Evolutionary conservation across 2,797 vertebrate genomes (phyloP).

Genomic region (Typhlichthys subterraneus): DNA sequence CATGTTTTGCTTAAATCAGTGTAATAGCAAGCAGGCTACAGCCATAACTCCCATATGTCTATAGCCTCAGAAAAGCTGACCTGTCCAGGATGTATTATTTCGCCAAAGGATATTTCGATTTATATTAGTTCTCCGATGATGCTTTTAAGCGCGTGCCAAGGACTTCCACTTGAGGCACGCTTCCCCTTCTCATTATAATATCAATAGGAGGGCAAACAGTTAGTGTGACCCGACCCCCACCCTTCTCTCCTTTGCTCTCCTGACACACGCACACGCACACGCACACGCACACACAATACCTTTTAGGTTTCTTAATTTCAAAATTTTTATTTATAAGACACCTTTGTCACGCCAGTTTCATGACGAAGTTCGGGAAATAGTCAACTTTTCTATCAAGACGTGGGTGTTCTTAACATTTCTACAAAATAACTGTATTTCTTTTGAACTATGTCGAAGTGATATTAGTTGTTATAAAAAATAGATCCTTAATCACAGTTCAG

Average conservation of each 20-base stretch:
- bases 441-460: too few species aligned
- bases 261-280: not conserved
- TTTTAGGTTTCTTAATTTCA: not conserved
- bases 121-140: too few species aligned
- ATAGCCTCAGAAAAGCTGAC: too few species aligned
- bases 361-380: not conserved
- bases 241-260: not conserved
- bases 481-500: not conserved
- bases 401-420: too few species aligned
- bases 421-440: too few species aligned
- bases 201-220: slow-evolving; percentile 11
- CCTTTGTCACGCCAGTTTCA: not conserved
- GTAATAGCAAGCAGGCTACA: too few species aligned
- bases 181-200: slow-evolving; percentile 68
- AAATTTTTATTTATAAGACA: not conserved
- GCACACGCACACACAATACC: slow-evolving; percentile 1
- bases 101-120: too few species aligned
- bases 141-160: slow-evolving; percentile 39
- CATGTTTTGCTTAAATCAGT: too few species aligned
- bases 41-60: too few species aligned
- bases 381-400: too few species aligned
- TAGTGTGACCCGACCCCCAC: too few species aligned
- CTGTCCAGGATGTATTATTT: too few species aligned
- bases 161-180: slow-evolving; percentile 63
- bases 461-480: not conserved